Evolutionary conservation across 1,140 invertebrate species (phyloP).

Genomic region (Drosophila saltans): DNA sequence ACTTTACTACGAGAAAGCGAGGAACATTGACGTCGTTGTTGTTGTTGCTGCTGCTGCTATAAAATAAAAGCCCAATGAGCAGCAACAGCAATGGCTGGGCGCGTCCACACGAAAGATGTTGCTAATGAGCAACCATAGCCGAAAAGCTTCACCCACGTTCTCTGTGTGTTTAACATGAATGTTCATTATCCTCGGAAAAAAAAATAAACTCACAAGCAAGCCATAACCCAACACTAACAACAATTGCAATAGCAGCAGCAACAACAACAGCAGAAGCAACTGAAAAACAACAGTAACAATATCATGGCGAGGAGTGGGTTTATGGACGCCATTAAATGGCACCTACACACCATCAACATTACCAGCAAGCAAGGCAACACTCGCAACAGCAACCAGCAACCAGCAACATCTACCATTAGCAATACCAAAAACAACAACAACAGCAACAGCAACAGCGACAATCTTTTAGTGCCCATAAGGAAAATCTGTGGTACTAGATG

Average conservation of each 20-base stretch:
- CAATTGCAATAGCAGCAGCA: slow-evolving; percentile 36
- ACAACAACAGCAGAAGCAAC: slow-evolving; percentile 34
- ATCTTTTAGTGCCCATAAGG: slow-evolving; percentile 51
- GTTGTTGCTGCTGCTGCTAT: slow-evolving; percentile 2
- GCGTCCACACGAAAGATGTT: slow-evolving; percentile 66
- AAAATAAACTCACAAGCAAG: slow-evolving; percentile 25
- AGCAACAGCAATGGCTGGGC: slow-evolving; percentile 40
- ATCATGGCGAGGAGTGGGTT: slow-evolving; percentile 59
- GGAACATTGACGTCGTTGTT: no score
- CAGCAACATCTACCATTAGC: slow-evolving; percentile 15
- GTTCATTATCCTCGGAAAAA: slow-evolving; percentile 68
- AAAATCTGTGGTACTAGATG: slow-evolving; percentile 26
- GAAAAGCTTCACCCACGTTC: slow-evolving; percentile 60
- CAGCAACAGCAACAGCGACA: slow-evolving; percentile 42
- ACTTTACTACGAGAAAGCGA: slow-evolving; percentile 25
- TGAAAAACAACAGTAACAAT: slow-evolving; percentile 38
- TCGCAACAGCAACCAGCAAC: slow-evolving; percentile 10
- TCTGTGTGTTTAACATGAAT: slow-evolving; percentile 74
- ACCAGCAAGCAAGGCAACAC: not conserved
- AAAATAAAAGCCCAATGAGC: slow-evolving; percentile 28
- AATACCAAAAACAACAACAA: slow-evolving; percentile 24
- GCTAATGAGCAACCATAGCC: slow-evolving; percentile 55
- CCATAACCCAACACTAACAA: slow-evolving; percentile 47
- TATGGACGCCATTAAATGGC: slow-evolving; percentile 72
- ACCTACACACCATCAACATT: slow-evolving; percentile 60